phyloP scores from a whole-genome alignment of 2,113 vertebrate species.

The Microcebus lehilahytsara region DNA sequence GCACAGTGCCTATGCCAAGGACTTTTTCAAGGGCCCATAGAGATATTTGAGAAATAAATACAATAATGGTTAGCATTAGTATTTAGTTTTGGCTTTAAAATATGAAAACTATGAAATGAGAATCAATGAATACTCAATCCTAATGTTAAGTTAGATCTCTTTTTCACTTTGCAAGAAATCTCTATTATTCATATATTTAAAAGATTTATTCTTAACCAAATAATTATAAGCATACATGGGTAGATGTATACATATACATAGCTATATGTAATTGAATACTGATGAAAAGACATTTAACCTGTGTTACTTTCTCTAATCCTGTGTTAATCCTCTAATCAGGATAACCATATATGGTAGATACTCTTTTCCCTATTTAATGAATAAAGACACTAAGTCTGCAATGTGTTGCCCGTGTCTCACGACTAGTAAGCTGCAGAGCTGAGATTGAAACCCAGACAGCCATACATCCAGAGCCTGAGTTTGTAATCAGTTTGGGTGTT shows the following conservation, averaged over 20 bases:
- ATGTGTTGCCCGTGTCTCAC: neutral
- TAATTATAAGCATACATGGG: neutral
- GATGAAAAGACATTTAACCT: neutral
- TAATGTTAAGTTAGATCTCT: neutral
- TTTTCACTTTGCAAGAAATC: neutral
- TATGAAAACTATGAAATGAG: neutral
- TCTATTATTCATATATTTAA: neutral
- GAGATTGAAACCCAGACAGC: neutral
- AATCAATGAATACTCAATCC: neutral
- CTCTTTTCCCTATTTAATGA: neutral
- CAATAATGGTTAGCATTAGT: neutral
- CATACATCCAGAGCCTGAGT: neutral
- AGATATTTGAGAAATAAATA: neutral
- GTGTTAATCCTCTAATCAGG: neutral
- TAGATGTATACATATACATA: neutral
- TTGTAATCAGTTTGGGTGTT: neutral
- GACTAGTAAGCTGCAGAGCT: neutral
- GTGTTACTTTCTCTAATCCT: neutral
- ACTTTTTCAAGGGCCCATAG: neutral
- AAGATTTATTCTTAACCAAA: conserved; percentile 10
- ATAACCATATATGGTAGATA: neutral
- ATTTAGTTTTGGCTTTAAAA: neutral
- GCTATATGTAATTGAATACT: neutral
- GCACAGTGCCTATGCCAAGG: neutral
- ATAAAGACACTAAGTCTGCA: neutral